Percentiles rank a stretch among this genome's conserved stretches.
phyloP scores from a whole-genome alignment of 2,113 vertebrate species.

The Ursus arctos region DNA sequence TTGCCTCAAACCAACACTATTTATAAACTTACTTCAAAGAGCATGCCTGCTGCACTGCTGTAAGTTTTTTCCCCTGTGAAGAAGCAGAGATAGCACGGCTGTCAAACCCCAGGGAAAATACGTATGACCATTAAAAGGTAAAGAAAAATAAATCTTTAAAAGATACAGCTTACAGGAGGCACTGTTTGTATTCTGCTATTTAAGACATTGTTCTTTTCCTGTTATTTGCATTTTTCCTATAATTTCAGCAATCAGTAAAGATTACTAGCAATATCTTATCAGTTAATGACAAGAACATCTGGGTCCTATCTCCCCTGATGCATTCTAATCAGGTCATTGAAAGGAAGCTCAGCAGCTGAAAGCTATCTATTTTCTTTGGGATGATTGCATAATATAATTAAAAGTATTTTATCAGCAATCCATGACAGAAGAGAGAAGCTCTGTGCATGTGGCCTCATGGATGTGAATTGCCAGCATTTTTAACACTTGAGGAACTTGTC shows the following conservation, averaged over 20 bases:
- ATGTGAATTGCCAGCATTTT: neutral
- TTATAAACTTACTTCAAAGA: neutral
- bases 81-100: neutral
- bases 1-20: neutral
- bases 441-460: neutral
- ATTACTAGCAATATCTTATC: constrained; percentile 61
- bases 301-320: constrained; percentile 26
- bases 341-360: constrained; percentile 69
- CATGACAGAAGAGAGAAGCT: neutral
- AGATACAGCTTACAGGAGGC: neutral
- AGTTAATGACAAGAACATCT: constrained; percentile 69
- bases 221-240: constrained; percentile 22
- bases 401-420: constrained; percentile 65
- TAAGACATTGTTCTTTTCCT: constrained; percentile 43
- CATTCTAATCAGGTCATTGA: constrained; percentile 74
- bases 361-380: constrained; percentile 69
- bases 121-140: neutral
- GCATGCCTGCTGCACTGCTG: rapidly evolving
- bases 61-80: neutral
- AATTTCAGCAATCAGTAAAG: constrained; percentile 28
- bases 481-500: constrained; percentile 58
- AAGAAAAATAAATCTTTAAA: neutral
- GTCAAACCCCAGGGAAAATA: neutral
- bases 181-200: neutral
- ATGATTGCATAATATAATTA: constrained; percentile 70